These are phyloP conservation scores for Columbina picui DNA, from an alignment of 2,113 vertebrate genomes.

Conservation along the genomic window DNA sequence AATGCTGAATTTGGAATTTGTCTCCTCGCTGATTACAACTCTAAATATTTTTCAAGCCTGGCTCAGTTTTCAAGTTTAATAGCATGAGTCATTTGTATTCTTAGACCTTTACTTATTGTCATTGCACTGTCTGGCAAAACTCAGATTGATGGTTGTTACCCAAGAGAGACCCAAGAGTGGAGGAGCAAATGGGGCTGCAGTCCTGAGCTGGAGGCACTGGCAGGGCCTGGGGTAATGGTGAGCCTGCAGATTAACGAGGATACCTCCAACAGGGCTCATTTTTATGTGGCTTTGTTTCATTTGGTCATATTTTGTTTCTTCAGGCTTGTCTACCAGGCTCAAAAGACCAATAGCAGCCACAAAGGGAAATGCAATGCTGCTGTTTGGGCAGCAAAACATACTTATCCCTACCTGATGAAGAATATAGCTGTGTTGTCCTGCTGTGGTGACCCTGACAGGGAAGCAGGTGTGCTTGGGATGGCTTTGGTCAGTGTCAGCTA, in stretches of 20 bases:
- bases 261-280: rapidly evolving
- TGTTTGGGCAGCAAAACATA: not conserved
- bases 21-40: constrained; percentile 40
- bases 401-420: not conserved
- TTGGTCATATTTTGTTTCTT: not conserved
- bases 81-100: constrained; percentile 67
- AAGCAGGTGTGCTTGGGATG: not conserved
- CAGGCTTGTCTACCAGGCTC: not conserved
- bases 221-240: not conserved
- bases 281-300: not conserved
- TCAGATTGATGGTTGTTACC: constrained; percentile 58
- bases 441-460: not conserved
- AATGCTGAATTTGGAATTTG: constrained; percentile 66
- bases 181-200: not conserved
- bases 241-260: not conserved
- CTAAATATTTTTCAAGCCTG: constrained; percentile 57
- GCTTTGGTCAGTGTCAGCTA: not conserved
- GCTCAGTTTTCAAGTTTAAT: constrained; percentile 60
- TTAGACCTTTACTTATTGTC: constrained; percentile 70
- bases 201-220: not conserved
- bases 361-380: not conserved
- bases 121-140: constrained; percentile 57
- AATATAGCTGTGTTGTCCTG: not conserved
- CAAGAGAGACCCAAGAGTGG: constrained; percentile 21
- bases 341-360: not conserved